Percentiles rank a stretch among this genome's conserved stretches.
These are phyloP conservation scores for Pempheris klunzingeri DNA, from an alignment of 2,797 vertebrate species.

Conservation along the genomic window DNA sequence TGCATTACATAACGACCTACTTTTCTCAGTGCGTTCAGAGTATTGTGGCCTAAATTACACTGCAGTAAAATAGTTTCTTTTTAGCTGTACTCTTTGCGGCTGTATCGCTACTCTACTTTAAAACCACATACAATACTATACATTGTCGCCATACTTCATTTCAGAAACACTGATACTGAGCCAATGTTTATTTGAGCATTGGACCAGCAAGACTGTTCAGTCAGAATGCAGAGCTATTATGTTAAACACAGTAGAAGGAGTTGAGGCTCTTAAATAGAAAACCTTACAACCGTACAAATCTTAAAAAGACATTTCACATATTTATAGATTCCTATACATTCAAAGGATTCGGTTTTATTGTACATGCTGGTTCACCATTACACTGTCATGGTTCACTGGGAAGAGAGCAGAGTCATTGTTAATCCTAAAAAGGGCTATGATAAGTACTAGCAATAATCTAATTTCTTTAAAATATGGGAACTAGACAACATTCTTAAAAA, in stretches of 20 bases:
- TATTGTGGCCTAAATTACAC: conserved; percentile 68
- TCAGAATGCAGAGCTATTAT: neutral
- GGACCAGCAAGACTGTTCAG: neutral
- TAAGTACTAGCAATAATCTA: neutral
- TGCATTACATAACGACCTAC: conserved; percentile 77
- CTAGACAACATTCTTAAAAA: no score
- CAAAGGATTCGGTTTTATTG: neutral
- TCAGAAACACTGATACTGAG: conserved; percentile 18
- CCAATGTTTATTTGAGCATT: neutral
- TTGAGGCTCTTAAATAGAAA: neutral
- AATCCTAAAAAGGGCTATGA: neutral
- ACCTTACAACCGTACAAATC: no score
- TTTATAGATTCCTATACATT: neutral
- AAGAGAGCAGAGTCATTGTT: no score
- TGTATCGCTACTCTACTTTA: conserved; percentile 17
- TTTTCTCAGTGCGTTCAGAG: conserved; percentile 60
- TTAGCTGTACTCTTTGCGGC: conserved; percentile 31
- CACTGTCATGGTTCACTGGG: neutral
- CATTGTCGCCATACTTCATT: neutral
- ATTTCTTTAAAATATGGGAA: neutral
- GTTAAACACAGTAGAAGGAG: neutral
- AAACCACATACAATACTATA: neutral
- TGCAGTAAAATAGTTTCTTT: conserved; percentile 62
- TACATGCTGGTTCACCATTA: neutral
- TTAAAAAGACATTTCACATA: neutral